Percentiles rank a stretch among this genome's conserved stretches.
Conservation (phyloP, 2,113 vertebrate genomes). For the Eolophus roseicapilla region DNA sequence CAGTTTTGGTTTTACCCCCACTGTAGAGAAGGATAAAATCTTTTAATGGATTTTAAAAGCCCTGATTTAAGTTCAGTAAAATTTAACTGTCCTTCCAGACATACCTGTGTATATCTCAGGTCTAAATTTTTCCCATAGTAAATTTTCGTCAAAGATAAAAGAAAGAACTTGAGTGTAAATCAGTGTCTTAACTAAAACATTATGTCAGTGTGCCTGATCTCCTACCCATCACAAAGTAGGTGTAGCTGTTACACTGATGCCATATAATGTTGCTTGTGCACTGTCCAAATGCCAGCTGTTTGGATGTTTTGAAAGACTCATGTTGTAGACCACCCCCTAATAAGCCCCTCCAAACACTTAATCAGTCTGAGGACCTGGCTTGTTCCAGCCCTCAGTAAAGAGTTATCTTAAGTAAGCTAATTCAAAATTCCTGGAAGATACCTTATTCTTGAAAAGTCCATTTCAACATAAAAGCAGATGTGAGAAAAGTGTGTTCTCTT, state of each 20-base stretch:
- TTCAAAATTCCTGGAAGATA: background rate
- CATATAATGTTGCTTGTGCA: accelerated
- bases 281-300: background rate
- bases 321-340: background rate
- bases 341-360: background rate
- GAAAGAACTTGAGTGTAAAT: background rate
- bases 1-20: background rate
- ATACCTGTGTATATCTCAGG: background rate
- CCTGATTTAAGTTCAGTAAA: background rate
- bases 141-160: background rate
- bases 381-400: background rate
- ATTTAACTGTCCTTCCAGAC: background rate
- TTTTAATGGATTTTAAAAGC: background rate
- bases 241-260: background rate
- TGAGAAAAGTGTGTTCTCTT: background rate
- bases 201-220: background rate
- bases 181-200: background rate
- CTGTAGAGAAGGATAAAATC: background rate
- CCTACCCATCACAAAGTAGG: background rate
- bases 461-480: background rate
- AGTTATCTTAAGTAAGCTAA: background rate
- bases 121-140: background rate
- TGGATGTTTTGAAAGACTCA: background rate
- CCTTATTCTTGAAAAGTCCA: background rate
- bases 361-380: background rate